These are phyloP conservation scores for Polia nebulosa DNA, from an alignment of 2,888 invertebrate genomes.

Conservation along the genomic window DNA sequence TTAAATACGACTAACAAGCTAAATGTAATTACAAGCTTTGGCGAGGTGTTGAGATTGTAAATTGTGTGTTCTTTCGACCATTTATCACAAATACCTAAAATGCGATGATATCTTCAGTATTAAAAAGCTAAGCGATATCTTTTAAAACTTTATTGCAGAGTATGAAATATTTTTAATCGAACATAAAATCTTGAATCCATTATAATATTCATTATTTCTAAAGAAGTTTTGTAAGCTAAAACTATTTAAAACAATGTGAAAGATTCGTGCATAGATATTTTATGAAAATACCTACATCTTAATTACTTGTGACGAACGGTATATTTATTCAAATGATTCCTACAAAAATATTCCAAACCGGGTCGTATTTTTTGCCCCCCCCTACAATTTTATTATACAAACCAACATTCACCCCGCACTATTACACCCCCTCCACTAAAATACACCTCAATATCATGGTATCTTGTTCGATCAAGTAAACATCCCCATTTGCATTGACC, in stretches of 20 bases:
- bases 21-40: constrained; percentile 48
- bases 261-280: background rate
- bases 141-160: constrained; percentile 6
- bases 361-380: constrained; percentile 31
- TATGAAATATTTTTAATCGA: background rate
- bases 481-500: constrained; percentile 87
- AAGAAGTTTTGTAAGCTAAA: background rate
- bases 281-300: background rate
- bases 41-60: constrained; percentile 50
- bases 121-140: background rate
- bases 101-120: constrained; percentile 13
- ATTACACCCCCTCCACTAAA: constrained; percentile 62
- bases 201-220: background rate
- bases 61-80: constrained; percentile 3
- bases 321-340: constrained; percentile 44
- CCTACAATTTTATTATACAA: constrained; percentile 50
- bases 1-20: constrained; percentile 41
- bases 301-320: background rate
- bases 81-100: constrained; percentile 14
- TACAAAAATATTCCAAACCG: constrained; percentile 22
- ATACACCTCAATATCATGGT: constrained; percentile 69
- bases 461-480: constrained; percentile 78
- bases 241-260: background rate
- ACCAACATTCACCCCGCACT: constrained; percentile 54
- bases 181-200: constrained; percentile 4